These are phyloP conservation scores for Saccopteryx bilineata DNA, from an alignment of 2,113 vertebrate genomes.

Conservation along the genomic window DNA sequence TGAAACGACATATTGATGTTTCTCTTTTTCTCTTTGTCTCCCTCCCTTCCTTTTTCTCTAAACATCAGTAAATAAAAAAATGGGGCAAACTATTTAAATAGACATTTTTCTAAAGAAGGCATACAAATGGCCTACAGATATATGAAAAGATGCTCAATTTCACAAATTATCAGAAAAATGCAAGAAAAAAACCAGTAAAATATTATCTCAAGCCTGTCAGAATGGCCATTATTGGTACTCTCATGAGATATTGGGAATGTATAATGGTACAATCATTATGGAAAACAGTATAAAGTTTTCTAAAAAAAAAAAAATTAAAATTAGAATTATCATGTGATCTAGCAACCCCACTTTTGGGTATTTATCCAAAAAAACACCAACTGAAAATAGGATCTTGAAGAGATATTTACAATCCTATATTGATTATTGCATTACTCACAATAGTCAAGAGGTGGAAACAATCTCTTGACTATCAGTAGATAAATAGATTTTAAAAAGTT, in stretches of 20 bases:
- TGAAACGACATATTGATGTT: too few relatives aligned
- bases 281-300: neutral
- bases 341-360: neutral
- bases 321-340: neutral
- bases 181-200: neutral
- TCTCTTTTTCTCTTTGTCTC: too few relatives aligned
- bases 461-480: neutral
- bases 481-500: neutral
- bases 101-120: neutral
- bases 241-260: neutral
- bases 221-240: neutral
- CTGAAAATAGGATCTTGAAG: neutral
- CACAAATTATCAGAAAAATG: neutral
- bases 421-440: neutral
- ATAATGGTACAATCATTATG: neutral
- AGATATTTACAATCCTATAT: neutral
- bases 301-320: constrained; percentile 40
- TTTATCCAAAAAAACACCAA: neutral
- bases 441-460: neutral
- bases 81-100: neutral
- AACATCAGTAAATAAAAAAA: neutral
- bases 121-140: neutral
- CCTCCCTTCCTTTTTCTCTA: too few relatives aligned
- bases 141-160: neutral
- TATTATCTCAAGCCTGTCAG: neutral